phyloP scores from a whole-genome alignment of 1,140 invertebrate species.

The Lordiphosa collinella region DNA sequence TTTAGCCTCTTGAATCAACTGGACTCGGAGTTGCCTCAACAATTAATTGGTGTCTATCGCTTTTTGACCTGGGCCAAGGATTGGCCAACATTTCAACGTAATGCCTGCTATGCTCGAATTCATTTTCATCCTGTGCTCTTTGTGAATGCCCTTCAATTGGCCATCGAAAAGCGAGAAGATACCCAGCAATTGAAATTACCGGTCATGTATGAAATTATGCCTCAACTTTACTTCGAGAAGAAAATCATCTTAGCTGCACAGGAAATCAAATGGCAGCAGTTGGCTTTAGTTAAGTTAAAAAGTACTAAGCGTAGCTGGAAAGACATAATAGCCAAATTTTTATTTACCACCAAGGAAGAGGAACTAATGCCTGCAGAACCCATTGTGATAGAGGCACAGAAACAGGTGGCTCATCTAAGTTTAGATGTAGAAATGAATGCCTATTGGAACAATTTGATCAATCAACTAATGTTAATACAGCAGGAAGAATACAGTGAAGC shows the following conservation, averaged over 20 bases:
- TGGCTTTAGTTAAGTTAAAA: conserved; percentile 12
- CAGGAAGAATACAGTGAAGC: not conserved
- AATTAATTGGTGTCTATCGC: conserved; percentile 84
- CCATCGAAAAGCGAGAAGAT: conserved; percentile 81
- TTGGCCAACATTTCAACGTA: conserved; percentile 83
- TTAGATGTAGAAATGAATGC: conserved; percentile 43
- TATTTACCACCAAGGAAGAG: not conserved
- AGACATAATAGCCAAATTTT: conserved; percentile 7
- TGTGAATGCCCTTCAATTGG: conserved; percentile 81
- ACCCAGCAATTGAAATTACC: conserved; percentile 82
- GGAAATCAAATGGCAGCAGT: conserved; percentile 35
- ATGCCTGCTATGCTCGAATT: conserved; percentile 82
- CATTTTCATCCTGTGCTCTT: conserved; percentile 83
- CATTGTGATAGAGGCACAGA: conserved; percentile 30
- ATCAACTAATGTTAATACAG: conserved; percentile 14
- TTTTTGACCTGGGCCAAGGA: conserved; percentile 83
- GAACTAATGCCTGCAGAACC: conserved; percentile 26
- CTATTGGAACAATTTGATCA: conserved; percentile 46
- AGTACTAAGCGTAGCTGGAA: conserved; percentile 27
- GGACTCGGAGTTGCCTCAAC: conserved; percentile 82
- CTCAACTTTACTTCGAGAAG: conserved; percentile 81
- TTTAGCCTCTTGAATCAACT: conserved; percentile 70
- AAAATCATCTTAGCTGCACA: conserved; percentile 38
- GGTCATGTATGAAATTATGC: conserved; percentile 83
- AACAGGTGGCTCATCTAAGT: conserved; percentile 6